Evolutionary conservation across 2,888 invertebrate species (phyloP).

Genomic region (Leptinotarsa juncta): DNA sequence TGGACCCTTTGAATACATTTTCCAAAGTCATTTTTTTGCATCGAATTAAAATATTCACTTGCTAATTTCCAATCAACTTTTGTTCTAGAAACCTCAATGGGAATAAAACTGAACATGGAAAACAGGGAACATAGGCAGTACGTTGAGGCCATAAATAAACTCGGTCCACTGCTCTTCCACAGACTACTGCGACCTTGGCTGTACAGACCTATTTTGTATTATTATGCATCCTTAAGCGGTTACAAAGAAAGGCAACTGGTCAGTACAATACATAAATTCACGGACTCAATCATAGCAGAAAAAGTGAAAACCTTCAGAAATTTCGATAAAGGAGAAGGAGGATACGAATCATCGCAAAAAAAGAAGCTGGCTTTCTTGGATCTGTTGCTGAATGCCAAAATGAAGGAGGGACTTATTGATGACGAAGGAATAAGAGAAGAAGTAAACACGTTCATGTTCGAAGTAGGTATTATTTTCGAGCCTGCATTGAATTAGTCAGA

Average conservation of each 20-base stretch:
- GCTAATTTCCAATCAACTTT: too few relatives aligned
- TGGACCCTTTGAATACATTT: too few relatives aligned
- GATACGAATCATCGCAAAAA: conserved; percentile 56
- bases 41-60: too few relatives aligned
- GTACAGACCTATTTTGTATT: conserved; percentile 25
- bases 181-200: conserved; percentile 53
- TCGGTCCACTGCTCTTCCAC: conserved; percentile 48
- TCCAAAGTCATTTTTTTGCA: too few relatives aligned
- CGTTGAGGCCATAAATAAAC: conserved; percentile 46
- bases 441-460: conserved; percentile 73
- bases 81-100: conserved; percentile 53
- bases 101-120: conserved; percentile 45
- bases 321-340: conserved; percentile 47
- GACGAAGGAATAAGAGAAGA: conserved; percentile 70
- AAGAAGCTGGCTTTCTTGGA: conserved; percentile 62
- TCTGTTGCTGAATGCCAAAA: conserved; percentile 51
- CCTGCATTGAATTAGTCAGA: too few relatives aligned
- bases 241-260: conserved; percentile 42
- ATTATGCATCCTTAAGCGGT: conserved; percentile 10
- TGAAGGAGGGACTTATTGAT: conserved; percentile 48
- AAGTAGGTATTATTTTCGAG: conserved; percentile 39
- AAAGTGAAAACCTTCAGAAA: conserved; percentile 44
- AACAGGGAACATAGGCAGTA: conserved; percentile 47
- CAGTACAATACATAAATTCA: conserved; percentile 52
- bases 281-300: conserved; percentile 50